phyloP scores from a whole-genome alignment of 2,888 invertebrate genomes.

The Latrodectus hesperus region DNA sequence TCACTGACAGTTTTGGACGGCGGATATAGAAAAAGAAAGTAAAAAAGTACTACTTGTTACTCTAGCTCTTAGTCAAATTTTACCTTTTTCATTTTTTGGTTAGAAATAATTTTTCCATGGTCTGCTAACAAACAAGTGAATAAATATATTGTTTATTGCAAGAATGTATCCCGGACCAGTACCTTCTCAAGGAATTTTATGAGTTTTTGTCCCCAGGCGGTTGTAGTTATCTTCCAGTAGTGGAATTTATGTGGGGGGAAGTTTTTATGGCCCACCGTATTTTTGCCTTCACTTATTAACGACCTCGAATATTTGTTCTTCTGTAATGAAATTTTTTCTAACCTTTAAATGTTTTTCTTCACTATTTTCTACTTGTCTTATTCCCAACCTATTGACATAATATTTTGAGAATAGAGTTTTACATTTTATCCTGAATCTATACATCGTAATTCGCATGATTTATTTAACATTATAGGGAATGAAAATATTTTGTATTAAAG shows the following conservation, averaged over 20 bases:
- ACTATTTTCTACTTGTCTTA: too few relatives aligned
- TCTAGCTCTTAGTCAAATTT: background rate
- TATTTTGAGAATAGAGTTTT: too few relatives aligned
- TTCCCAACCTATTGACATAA: too few relatives aligned
- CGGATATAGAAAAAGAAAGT: background rate
- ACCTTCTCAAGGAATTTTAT: conserved; percentile 14
- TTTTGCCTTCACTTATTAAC: conserved; percentile 37
- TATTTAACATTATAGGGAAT: too few relatives aligned
- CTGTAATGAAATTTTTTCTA: conserved; percentile 26
- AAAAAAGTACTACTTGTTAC: conserved; percentile 6
- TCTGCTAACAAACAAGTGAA: conserved; percentile 44
- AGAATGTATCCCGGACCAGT: conserved; percentile 12
- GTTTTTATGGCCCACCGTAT: conserved; percentile 26
- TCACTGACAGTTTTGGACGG: conserved; percentile 26
- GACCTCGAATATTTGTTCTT: background rate
- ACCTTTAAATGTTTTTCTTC: background rate
- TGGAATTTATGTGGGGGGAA: conserved; percentile 27
- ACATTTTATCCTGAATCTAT: too few relatives aligned
- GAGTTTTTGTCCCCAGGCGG: conserved; percentile 14
- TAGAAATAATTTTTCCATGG: background rate
- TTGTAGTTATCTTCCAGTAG: conserved; percentile 9
- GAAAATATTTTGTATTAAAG: too few relatives aligned
- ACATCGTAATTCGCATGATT: too few relatives aligned
- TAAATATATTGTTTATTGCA: conserved; percentile 40
- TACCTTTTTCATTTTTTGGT: background rate